These are phyloP conservation scores for Oopsacas minuta DNA, from an alignment of 37 sponge, comb jelly and placozoan genomes.

Conservation along the genomic window DNA sequence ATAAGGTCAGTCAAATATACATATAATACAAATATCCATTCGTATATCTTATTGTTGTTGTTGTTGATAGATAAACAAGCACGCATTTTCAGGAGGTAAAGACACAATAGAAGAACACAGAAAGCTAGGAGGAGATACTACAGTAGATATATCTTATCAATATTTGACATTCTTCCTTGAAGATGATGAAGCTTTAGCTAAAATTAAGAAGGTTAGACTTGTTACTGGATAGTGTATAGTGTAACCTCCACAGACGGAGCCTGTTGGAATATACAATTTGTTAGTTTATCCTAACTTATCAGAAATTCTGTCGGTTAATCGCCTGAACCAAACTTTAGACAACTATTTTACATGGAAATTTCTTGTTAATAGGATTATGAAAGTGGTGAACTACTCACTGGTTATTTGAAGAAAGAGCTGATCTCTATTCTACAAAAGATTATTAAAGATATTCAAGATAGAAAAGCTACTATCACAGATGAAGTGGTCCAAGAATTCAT, in stretches of 20 bases:
- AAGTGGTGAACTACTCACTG: conserved; percentile 77
- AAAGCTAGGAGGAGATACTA: conserved; percentile 73
- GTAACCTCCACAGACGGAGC: too few species aligned
- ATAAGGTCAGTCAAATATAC: conserved; percentile 44
- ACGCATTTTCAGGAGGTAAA: conserved; percentile 93
- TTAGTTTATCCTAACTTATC: neutral
- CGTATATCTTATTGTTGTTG: neutral
- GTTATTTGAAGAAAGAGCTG: conserved; percentile 88
- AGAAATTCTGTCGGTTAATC: too few species aligned
- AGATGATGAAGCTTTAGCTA: conserved; percentile 64
- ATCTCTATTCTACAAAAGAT: conserved; percentile 58
- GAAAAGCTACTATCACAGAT: conserved; percentile 65
- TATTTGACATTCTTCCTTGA: conserved; percentile 90
- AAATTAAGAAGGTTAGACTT: conserved; percentile 80
- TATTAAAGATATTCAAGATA: conserved; percentile 54
- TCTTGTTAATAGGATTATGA: conserved; percentile 58
- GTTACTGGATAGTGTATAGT: too few species aligned
- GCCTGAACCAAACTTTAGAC: neutral
- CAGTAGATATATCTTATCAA: conserved; percentile 91
- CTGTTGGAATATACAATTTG: too few species aligned
- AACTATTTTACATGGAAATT: neutral
- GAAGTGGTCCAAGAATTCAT: conserved; percentile 67
- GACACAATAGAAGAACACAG: conserved; percentile 92
- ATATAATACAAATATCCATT: neutral
- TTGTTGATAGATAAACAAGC: conserved; percentile 69